phyloP scores from a whole-genome alignment of 1,140 invertebrate genomes.

The Tetraneura akinire region DNA sequence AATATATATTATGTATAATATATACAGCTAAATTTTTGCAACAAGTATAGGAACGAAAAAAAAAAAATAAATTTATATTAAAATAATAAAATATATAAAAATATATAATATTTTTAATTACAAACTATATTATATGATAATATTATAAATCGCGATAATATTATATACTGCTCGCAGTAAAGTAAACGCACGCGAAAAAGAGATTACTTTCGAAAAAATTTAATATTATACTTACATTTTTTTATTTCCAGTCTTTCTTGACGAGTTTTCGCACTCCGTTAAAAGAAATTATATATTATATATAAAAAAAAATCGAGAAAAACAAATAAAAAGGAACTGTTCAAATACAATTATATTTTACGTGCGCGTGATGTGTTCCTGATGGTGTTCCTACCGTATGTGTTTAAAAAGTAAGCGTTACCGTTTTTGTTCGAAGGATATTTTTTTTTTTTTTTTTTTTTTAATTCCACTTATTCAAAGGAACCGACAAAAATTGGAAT shows the following conservation, averaged over 20 bases:
- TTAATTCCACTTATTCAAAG: no score
- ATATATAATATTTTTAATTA: no score
- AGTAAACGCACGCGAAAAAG: background rate
- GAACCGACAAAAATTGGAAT: no score
- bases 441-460: no score
- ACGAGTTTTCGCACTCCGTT: conserved; percentile 39
- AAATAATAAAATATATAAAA: no score
- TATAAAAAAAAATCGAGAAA: background rate
- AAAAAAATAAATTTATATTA: no score
- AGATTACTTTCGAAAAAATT: conserved; percentile 20
- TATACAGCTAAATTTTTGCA: conserved; percentile 2
- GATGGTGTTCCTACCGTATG: background rate
- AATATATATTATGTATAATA: background rate
- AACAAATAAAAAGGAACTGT: conserved; percentile 34
- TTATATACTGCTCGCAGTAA: no score
- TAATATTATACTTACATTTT: no score
- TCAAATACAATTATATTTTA: background rate
- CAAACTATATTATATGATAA: no score
- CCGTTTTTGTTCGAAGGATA: no score
- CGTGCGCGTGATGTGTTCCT: background rate
- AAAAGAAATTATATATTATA: conserved; percentile 8
- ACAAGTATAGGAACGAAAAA: conserved; percentile 25
- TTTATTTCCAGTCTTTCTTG: conserved; percentile 36
- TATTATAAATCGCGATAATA: no score
- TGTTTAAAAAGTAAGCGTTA: no score